These are phyloP conservation scores for Habropoda laboriosa DNA, from an alignment of 1,140 invertebrate genomes.

Conservation along the genomic window DNA sequence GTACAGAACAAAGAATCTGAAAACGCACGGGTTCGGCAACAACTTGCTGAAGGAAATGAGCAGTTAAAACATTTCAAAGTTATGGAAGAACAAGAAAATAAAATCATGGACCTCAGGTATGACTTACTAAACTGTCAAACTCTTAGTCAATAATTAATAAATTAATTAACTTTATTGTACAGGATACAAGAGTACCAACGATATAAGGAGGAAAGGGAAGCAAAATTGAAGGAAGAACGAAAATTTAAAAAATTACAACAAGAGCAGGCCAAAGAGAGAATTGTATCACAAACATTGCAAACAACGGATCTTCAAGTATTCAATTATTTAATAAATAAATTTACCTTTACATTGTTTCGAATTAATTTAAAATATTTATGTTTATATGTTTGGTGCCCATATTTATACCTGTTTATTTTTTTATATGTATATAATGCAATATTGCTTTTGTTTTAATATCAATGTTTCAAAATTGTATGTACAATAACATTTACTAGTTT, in stretches of 20 bases:
- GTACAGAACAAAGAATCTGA: slow-evolving; percentile 74
- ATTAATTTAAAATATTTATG: too few relatives aligned
- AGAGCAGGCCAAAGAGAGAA: slow-evolving; percentile 79
- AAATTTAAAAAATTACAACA: slow-evolving; percentile 76
- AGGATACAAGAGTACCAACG: slow-evolving; percentile 84
- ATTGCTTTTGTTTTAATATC: slow-evolving; percentile 6
- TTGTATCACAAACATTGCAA: slow-evolving; percentile 79
- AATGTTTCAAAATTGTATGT: background rate
- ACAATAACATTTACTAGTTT: background rate
- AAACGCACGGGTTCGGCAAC: slow-evolving; percentile 79
- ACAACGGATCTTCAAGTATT: slow-evolving; percentile 75
- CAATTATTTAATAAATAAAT: too few relatives aligned
- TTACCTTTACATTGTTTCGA: too few relatives aligned
- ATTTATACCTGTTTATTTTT: too few relatives aligned
- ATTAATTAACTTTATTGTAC: background rate
- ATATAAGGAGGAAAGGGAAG: slow-evolving; percentile 83
- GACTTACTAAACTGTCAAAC: background rate
- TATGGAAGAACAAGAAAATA: slow-evolving; percentile 84
- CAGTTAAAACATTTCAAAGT: slow-evolving; percentile 82
- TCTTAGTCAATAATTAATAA: background rate
- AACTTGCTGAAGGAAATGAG: slow-evolving; percentile 83
- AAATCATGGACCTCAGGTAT: slow-evolving; percentile 83
- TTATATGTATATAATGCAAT: background rate
- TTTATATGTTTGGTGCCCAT: too few relatives aligned
- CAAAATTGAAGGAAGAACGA: slow-evolving; percentile 77